Evolutionary conservation across 2,113 vertebrate species (phyloP), one percentile per base, ranked within the genome.

Genomic region (Trogon melanurus): DNA sequence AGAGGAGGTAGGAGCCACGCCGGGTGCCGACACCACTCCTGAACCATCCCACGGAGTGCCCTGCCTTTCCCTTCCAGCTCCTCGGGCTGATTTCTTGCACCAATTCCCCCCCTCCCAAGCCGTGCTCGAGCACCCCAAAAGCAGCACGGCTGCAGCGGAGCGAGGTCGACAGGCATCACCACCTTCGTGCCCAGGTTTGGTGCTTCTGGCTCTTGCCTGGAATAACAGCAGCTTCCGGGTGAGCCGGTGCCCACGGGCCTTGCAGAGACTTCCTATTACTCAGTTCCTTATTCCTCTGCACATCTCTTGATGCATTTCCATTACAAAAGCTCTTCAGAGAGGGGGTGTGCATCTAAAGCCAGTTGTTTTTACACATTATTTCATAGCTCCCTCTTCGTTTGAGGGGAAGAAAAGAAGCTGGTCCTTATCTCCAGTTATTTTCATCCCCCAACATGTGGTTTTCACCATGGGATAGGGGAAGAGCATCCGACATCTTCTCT

Each of bases 201-300:
- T 2, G 2, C 15, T 47, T 48, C 1, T 14, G 64, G 45, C 66
- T 74, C 72, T 62, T 13, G 48, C 21, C 45, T 74, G 83, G 71
- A 76, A 54, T 41, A 38, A 30, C 66, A 61, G 65, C 36, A 8
- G 60, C 27, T 86, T 93, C 90, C 1, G 27, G 53, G 48, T 58
- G 80, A 67, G 79, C 51, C 6, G 4, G 32, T 76, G 79, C 69
- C 84, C 75, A 5, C 0, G 0, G 82, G 62, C 85, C 67, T 57
- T 5, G 0, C 76, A 0, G 2, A 84, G 58, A 64, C 90, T 95
- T 94, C 88, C 93, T 92, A 88, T 84, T 93, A 67, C 92, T 97
- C 79, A 88, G 88, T 96, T 96, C 92, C 91, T 84, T 72, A 7
- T 86, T 93, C 7, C 5, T 48, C 83, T 86, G 73, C 83, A 51